Evolutionary conservation across 2,888 invertebrate species (phyloP).

Genomic region (Microplitis deprimator): DNA sequence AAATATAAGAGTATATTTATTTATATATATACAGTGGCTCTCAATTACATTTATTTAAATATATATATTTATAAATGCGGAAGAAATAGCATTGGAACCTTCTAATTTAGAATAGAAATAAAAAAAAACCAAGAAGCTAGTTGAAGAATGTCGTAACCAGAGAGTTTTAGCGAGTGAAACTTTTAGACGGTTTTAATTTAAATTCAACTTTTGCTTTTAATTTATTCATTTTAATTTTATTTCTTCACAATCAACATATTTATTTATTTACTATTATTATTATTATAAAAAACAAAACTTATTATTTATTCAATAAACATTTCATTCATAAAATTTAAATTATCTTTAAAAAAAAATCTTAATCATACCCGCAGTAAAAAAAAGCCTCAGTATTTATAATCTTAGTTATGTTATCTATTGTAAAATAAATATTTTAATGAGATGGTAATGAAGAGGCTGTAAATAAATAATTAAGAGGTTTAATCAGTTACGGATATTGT

Average conservation of each 20-base stretch:
- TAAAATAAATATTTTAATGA: too few species aligned
- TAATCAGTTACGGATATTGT: too few species aligned
- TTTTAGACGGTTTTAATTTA: neutral
- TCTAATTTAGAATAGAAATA: slow-evolving; percentile 17
- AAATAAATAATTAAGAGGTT: too few species aligned
- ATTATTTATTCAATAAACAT: neutral
- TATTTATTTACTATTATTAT: too few species aligned
- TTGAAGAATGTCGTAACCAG: neutral
- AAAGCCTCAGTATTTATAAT: too few species aligned
- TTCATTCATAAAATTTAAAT: neutral
- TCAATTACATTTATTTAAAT: neutral
- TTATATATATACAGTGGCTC: slow-evolving; percentile 4
- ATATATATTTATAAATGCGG: slow-evolving; percentile 34
- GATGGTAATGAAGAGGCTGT: too few species aligned
- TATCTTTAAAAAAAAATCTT: neutral
- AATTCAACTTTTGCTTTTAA: neutral
- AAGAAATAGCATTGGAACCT: slow-evolving; percentile 31
- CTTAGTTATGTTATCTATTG: too few species aligned
- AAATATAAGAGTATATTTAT: neutral
- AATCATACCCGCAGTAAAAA: too few species aligned
- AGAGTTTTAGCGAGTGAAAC: neutral
- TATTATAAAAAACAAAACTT: too few species aligned
- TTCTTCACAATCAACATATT: too few species aligned
- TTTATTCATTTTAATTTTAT: neutral
- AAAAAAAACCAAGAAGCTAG: neutral